phyloP scores from a whole-genome alignment of 2,113 vertebrate species.

The Dinomys branickii region DNA sequence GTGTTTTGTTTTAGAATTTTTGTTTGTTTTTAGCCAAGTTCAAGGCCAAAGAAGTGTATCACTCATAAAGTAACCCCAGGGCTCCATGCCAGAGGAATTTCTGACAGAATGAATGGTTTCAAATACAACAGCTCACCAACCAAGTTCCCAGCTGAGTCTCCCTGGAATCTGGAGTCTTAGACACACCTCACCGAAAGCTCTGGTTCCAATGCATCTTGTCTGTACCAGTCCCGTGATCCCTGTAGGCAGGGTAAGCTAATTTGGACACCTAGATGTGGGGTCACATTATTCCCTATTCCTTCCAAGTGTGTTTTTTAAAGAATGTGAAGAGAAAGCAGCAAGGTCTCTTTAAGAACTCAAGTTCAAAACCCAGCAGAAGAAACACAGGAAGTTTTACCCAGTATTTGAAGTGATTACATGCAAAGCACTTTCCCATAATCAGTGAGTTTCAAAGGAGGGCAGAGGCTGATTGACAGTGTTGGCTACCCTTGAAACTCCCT shows the following conservation, averaged over 20 bases:
- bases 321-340: constrained; percentile 55
- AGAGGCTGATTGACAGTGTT: constrained; percentile 74
- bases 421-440: constrained; percentile 80
- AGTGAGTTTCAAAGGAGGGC: constrained; percentile 78
- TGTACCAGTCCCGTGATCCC: background rate
- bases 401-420: constrained; percentile 80
- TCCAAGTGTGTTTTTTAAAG: constrained; percentile 31
- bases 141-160: constrained; percentile 71
- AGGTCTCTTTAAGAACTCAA: constrained; percentile 66
- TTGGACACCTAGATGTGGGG: constrained; percentile 47
- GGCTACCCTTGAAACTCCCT: constrained; percentile 79
- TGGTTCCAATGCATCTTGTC: constrained; percentile 48
- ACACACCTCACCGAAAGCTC: constrained; percentile 41
- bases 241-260: constrained; percentile 12
- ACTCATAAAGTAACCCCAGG: constrained; percentile 73
- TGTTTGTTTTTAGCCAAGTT: constrained; percentile 44
- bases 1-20: constrained; percentile 18
- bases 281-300: constrained; percentile 37
- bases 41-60: constrained; percentile 74
- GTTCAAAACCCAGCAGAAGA: constrained; percentile 65
- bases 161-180: constrained; percentile 71
- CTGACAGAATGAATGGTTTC: constrained; percentile 81
- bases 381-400: constrained; percentile 78
- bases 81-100: constrained; percentile 79
- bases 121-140: constrained; percentile 72